Evolutionary conservation across 2,113 vertebrate species (phyloP), one percentile per base, ranked within the genome.

Genomic region (Odocoileus hemionus): DNA sequence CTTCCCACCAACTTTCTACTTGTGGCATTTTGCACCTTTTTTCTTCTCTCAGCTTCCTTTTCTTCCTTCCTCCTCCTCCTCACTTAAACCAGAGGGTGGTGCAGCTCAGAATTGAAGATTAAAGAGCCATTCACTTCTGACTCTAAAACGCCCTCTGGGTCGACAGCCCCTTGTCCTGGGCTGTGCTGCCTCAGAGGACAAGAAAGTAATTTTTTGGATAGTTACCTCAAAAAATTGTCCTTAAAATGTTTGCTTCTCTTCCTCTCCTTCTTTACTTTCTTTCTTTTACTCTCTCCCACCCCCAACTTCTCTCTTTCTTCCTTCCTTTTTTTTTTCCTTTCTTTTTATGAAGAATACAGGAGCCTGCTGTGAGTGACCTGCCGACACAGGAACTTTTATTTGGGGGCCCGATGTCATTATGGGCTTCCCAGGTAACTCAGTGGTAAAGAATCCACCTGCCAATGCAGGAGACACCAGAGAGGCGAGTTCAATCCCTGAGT

Each of bases 121-220:
- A 25, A 30, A 47, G 55, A 47, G 33, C 10, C 39, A 30, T 4
- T 55, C 50, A 26, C 13, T 30, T 26, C 60, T 2, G 64, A 39
- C 55, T 58, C 26, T 3, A 4, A 16, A 5, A 4, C 10, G 13
- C 14, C 9, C 23, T 52, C 28, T 2, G 0, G 33, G 47, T 50
- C 5, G 0, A 5, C 43, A 7, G 52, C 10, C 5, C 54, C 39
- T n/a, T 23, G 17, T 45, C n/a, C 54, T 9, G 94, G 25, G 33
- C 79, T 30, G 1, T 2, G 2, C 11, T 16, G n/a, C 26, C n/a
- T 89, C 26, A 50, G 55, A 54, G 45, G 57, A 43, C 50, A 76
- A 16, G 25, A 28, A 47, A 74, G 13, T 30, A 54, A 11, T 12
- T 33, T 64, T 26, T 90, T 50, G 16, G 26, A 28, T 16, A 7